A percentile compares a stretch with the other conserved stretches of the same genome.
phyloP scores from a whole-genome alignment of 2,797 vertebrate species.

The Muscicapa striata region DNA sequence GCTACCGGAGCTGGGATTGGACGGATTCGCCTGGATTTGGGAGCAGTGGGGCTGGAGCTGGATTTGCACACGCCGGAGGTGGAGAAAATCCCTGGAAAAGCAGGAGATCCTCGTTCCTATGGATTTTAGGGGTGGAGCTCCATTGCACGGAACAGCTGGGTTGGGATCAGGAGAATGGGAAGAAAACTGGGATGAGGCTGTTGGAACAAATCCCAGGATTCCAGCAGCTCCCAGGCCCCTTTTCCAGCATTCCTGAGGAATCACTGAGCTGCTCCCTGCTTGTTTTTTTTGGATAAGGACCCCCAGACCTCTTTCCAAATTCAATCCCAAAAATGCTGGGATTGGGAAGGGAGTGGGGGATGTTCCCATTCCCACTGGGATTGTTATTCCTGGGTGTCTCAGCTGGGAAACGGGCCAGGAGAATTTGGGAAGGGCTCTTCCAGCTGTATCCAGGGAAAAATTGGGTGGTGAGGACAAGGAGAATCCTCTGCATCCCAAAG shows the following conservation, averaged over 20 bases:
- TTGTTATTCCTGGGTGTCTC: neutral
- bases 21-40: neutral
- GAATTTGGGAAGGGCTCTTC: neutral
- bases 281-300: neutral
- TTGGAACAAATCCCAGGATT: neutral
- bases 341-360: fast-evolving
- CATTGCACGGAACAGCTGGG: neutral
- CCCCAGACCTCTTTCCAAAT: neutral
- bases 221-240: neutral
- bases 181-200: neutral
- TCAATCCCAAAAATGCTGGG: neutral
- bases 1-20: neutral
- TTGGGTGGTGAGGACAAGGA: neutral
- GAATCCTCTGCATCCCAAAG: neutral
- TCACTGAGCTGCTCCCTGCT: neutral
- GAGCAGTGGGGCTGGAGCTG: neutral
- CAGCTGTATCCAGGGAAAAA: neutral
- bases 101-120: neutral
- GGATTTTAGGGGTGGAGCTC: slow-evolving; percentile 17
- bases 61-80: neutral
- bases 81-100: slow-evolving; percentile 4
- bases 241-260: neutral
- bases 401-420: neutral
- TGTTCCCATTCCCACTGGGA: neutral
- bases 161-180: neutral